Conservation (phyloP, 2,888 invertebrate genomes). For the Aphidius colemani region DNA sequence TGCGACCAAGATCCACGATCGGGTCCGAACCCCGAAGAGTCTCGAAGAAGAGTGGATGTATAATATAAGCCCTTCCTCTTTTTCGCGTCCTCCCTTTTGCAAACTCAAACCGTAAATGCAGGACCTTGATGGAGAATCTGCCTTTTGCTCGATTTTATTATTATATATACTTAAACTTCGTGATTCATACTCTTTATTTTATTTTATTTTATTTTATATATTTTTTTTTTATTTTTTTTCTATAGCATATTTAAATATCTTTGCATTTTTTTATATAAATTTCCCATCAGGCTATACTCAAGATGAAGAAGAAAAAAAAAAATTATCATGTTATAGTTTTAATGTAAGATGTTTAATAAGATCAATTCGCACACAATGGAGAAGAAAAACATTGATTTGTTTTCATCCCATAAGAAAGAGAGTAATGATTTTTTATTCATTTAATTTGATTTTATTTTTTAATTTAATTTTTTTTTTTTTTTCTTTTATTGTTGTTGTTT, state of each 20-base stretch:
- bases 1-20: slow-evolving; percentile 61
- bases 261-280: not conserved
- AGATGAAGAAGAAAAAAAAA: too few relatives aligned
- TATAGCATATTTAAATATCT: not conserved
- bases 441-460: too few relatives aligned
- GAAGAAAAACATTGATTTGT: too few relatives aligned
- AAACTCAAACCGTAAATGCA: slow-evolving; percentile 21
- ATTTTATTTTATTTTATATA: not conserved
- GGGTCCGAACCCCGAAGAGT: slow-evolving; percentile 47
- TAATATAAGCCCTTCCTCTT: slow-evolving; percentile 23
- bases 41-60: slow-evolving; percentile 13
- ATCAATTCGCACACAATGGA: too few relatives aligned
- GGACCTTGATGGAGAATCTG: slow-evolving; percentile 16
- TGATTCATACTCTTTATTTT: not conserved
- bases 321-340: too few relatives aligned
- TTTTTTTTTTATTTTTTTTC: slow-evolving; percentile 6
- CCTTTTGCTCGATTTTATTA: not conserved
- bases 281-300: not conserved
- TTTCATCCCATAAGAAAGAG: too few relatives aligned
- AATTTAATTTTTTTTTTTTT: not conserved
- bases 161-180: not conserved
- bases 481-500: slow-evolving; percentile 7
- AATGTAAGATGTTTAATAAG: too few relatives aligned
- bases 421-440: too few relatives aligned
- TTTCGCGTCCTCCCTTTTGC: slow-evolving; percentile 21